A percentile compares a stretch with the other conserved stretches of the same genome.
phyloP scores from a whole-genome alignment of 2,797 vertebrate species.

The Rhinophrynus dorsalis region DNA sequence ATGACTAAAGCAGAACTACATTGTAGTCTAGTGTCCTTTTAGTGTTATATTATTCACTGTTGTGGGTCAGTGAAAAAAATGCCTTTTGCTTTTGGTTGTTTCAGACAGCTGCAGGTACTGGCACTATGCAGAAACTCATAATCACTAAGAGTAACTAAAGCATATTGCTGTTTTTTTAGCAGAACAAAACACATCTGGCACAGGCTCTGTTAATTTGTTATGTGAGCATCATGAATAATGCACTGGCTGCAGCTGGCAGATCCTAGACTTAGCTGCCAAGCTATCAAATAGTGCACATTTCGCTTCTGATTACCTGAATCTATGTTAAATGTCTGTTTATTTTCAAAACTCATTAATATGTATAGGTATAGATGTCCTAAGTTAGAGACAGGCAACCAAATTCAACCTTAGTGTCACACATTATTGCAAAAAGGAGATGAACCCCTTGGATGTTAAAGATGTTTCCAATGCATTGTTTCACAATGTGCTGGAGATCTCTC shows the following conservation, averaged over 20 bases:
- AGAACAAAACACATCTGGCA: constrained; percentile 69
- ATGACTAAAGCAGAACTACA: too few species aligned
- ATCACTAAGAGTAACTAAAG: constrained; percentile 73
- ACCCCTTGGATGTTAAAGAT: too few species aligned
- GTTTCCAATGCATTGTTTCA: too few species aligned
- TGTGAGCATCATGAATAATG: constrained; percentile 60
- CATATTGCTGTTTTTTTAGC: constrained; percentile 67
- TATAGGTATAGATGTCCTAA: too few species aligned
- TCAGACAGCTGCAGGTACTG: constrained; percentile 72
- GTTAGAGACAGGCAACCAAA: too few species aligned
- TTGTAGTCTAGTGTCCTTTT: too few species aligned
- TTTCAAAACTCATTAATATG: constrained; percentile 5
- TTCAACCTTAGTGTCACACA: too few species aligned
- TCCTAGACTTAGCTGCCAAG: constrained; percentile 56
- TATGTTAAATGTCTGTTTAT: constrained; percentile 21
- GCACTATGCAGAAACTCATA: constrained; percentile 67
- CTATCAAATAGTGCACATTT: constrained; percentile 60
- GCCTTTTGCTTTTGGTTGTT: constrained; percentile 60
- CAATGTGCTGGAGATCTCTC: too few species aligned
- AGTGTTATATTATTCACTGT: too few species aligned
- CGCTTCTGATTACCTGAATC: constrained; percentile 54
- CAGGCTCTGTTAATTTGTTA: constrained; percentile 62
- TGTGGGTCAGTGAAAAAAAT: too few species aligned
- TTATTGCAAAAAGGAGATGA: too few species aligned
- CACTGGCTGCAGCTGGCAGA: constrained; percentile 60